Evolutionary conservation across 2,888 invertebrate genomes (phyloP).

Genomic region (Cephus rjabovi): DNA sequence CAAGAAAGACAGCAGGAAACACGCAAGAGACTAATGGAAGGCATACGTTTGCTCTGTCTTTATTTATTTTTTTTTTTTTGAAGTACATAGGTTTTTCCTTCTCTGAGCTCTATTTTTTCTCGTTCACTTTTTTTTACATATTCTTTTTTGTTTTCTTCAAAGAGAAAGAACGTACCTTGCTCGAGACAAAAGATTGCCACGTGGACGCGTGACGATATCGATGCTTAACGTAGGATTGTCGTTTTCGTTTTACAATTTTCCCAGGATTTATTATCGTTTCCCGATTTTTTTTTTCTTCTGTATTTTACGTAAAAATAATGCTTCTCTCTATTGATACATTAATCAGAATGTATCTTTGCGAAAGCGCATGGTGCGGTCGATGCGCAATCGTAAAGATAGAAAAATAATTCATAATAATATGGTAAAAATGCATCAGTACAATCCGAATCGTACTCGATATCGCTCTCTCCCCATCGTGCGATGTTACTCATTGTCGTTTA

Average conservation of each 20-base stretch:
- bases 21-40: background rate
- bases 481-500: background rate
- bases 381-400: background rate
- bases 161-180: constrained; percentile 1
- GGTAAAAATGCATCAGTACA: background rate
- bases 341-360: constrained; percentile 10
- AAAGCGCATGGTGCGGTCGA: constrained; percentile 18
- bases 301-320: no score
- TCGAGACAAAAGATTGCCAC: background rate
- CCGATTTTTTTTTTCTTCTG: no score
- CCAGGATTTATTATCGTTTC: background rate
- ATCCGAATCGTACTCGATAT: background rate
- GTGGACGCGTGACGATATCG: background rate
- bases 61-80: background rate
- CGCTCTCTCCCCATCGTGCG: background rate
- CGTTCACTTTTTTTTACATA: background rate
- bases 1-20: background rate
- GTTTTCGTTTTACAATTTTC: background rate
- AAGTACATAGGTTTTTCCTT: background rate
- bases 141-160: constrained; percentile 11
- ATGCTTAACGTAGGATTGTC: background rate
- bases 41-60: background rate
- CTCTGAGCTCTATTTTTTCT: background rate
- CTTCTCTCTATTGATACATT: background rate
- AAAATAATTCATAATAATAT: background rate